A percentile compares a stretch with the other conserved stretches of the same genome.
These are phyloP conservation scores for Cacoxenus indagator DNA, from an alignment of 2,888 invertebrate genomes.

Conservation along the genomic window DNA sequence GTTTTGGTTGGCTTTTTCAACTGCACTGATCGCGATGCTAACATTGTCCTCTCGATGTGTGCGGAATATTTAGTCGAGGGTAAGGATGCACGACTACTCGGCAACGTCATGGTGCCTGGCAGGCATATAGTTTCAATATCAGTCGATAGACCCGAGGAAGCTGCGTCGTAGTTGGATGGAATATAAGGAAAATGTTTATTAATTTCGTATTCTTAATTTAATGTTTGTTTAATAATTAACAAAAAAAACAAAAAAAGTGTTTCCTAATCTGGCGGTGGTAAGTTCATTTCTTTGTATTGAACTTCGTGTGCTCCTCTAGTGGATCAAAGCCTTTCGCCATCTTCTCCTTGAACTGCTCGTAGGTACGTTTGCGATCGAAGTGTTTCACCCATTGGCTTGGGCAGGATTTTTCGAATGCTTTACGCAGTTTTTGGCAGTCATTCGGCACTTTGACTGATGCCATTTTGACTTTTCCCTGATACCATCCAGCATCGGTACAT, in stretches of 20 bases:
- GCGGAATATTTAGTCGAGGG: conserved; percentile 87
- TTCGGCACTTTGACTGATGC: conserved; percentile 71
- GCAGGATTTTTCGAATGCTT: conserved; percentile 82
- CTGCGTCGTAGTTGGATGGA: too few relatives aligned
- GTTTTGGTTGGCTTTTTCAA: conserved; percentile 79
- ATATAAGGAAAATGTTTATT: too few relatives aligned
- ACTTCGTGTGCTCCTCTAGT: conserved; percentile 64
- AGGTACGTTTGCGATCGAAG: conserved; percentile 91
- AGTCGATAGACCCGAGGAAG: conserved; percentile 78
- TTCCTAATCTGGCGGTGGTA: too few relatives aligned
- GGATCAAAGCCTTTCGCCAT: conserved; percentile 91
- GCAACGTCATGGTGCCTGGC: conserved; percentile 95
- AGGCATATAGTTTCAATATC: conserved; percentile 91
- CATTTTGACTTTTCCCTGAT: too few relatives aligned
- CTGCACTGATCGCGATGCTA: conserved; percentile 94
- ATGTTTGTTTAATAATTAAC: background rate
- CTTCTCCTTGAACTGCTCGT: conserved; percentile 88
- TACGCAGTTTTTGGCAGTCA: conserved; percentile 79
- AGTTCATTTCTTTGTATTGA: background rate
- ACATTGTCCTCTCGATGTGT: conserved; percentile 93
- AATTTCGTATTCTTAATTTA: background rate
- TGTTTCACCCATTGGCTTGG: conserved; percentile 92
- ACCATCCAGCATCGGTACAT: too few relatives aligned
- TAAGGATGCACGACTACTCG: conserved; percentile 85
- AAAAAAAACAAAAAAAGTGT: too few relatives aligned